A percentile compares a stretch with the other conserved stretches of the same genome.
phyloP scores from a whole-genome alignment of 2,797 vertebrate genomes.

The Toxotes lorentzi region DNA sequence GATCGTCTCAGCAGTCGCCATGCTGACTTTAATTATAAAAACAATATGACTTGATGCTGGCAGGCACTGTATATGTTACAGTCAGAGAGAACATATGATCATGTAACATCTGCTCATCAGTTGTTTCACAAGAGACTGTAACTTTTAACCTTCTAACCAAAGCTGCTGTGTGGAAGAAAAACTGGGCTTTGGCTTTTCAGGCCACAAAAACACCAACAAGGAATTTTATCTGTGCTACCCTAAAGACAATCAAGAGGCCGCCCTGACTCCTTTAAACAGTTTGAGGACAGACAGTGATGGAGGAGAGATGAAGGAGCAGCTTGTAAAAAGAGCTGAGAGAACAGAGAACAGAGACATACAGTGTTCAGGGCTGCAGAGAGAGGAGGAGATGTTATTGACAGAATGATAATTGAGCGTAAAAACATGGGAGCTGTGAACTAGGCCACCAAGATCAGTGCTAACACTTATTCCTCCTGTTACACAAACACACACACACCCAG shows the following conservation, averaged over 20 bases:
- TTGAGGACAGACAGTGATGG: slow-evolving; percentile 12
- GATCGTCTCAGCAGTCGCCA: no score
- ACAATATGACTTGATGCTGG: no score
- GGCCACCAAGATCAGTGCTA: slow-evolving; percentile 29
- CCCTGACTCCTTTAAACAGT: slow-evolving; percentile 11
- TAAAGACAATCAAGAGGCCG: background rate
- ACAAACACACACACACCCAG: background rate
- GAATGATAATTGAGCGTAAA: slow-evolving; percentile 28
- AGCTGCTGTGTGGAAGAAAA: background rate
- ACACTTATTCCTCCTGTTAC: background rate
- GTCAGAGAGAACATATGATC: no score
- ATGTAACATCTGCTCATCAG: no score
- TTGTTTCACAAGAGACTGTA: background rate
- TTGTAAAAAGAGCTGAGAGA: background rate
- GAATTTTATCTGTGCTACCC: background rate
- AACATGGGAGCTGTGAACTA: slow-evolving; percentile 31
- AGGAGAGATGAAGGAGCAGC: slow-evolving; percentile 3
- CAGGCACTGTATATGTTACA: no score
- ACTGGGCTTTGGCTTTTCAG: background rate
- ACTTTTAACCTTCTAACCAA: background rate
- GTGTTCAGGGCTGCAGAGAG: slow-evolving; percentile 18
- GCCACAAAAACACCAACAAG: background rate
- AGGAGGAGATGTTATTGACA: slow-evolving; percentile 38
- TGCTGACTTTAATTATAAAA: no score
- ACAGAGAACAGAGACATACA: background rate